A percentile compares a stretch with the other conserved stretches of the same genome.
phyloP scores from a whole-genome alignment of 2,113 vertebrate genomes.

The Callorhinus ursinus region DNA sequence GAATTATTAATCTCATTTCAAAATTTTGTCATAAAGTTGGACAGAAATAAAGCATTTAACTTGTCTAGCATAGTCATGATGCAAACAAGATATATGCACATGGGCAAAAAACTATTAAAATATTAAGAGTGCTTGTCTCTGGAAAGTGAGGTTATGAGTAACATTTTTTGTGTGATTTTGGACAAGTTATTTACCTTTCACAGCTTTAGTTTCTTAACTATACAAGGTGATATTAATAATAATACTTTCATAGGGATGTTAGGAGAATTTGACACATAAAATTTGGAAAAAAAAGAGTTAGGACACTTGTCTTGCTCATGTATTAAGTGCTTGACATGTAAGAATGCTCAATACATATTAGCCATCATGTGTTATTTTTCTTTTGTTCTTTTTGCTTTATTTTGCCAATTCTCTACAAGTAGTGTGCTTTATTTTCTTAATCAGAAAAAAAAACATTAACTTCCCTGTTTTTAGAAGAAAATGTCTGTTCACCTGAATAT shows the following conservation, averaged over 20 bases:
- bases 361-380: background rate
- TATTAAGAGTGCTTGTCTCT: background rate
- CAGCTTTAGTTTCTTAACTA: background rate
- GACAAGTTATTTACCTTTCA: background rate
- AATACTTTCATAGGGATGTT: background rate
- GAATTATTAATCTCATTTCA: background rate
- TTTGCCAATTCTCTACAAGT: background rate
- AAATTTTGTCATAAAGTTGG: background rate
- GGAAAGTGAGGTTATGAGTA: background rate
- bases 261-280: conserved; percentile 14
- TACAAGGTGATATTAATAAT: background rate
- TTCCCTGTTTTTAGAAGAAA: background rate
- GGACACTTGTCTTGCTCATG: background rate
- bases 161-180: background rate
- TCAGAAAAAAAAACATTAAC: background rate
- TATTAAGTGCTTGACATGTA: background rate
- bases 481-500: background rate
- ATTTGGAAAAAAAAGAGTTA: background rate
- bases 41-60: background rate
- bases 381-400: background rate
- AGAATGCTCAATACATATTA: background rate
- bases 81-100: background rate
- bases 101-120: background rate
- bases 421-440: background rate
- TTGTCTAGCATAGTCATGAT: background rate